These are phyloP conservation scores for Heliangelus exortis DNA, from an alignment of 2,797 vertebrate genomes.

Conservation along the genomic window DNA sequence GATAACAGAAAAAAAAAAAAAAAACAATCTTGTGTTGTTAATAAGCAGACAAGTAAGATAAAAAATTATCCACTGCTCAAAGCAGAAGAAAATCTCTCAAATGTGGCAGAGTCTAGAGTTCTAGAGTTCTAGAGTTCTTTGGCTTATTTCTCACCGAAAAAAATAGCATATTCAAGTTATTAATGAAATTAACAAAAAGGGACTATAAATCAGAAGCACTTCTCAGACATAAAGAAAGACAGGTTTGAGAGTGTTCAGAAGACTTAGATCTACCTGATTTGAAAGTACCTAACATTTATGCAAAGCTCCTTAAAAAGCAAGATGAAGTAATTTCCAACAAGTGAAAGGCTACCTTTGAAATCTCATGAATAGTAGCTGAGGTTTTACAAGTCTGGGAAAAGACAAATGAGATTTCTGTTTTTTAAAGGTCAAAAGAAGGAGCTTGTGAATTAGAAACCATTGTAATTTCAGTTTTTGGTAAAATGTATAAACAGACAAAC, in stretches of 20 bases:
- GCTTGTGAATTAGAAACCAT: neutral
- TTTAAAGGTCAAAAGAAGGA: neutral
- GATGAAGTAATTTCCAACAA: neutral
- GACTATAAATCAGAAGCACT: neutral
- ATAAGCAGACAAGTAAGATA: neutral
- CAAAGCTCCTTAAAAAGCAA: neutral
- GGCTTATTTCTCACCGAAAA: neutral
- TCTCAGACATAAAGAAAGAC: neutral
- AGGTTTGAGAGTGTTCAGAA: neutral
- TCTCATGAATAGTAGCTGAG: neutral
- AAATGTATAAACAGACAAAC: neutral
- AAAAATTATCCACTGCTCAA: neutral
- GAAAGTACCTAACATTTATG: neutral
- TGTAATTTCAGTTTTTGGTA: neutral
- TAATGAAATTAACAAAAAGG: neutral
- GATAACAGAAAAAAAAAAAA: neutral
- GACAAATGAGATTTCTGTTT: neutral
- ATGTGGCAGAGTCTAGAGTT: neutral
- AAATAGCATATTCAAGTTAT: neutral
- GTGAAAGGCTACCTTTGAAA: constrained; percentile 27
- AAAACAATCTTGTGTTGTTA: neutral
- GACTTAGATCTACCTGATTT: neutral
- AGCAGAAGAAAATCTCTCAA: neutral
- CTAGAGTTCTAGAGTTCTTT: neutral
- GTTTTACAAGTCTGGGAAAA: neutral